Conservation (phyloP, 2,888 invertebrate species). For the Crocallis elinguaria region DNA sequence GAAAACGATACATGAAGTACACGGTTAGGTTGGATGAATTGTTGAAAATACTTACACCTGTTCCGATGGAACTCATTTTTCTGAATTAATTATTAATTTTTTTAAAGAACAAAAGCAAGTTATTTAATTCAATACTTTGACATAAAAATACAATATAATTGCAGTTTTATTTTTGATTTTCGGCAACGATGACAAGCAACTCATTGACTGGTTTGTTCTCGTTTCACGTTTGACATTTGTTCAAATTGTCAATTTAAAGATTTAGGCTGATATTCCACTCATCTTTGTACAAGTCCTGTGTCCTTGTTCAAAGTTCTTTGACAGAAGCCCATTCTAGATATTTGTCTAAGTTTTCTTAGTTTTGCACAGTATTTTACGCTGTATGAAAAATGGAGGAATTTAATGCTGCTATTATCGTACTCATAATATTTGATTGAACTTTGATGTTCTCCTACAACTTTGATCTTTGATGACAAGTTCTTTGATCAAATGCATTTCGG, state of each 20-base stretch:
- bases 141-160: constrained; percentile 28
- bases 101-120: constrained; percentile 16
- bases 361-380: too few species aligned
- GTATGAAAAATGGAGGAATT: too few species aligned
- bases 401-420: too few species aligned
- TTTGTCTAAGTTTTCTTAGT: too few species aligned
- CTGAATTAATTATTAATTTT: constrained; percentile 32
- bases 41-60: constrained; percentile 89
- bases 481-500: too few species aligned
- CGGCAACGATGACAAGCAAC: constrained; percentile 64
- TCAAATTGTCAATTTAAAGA: background rate
- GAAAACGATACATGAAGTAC: background rate
- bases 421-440: too few species aligned
- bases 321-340: too few species aligned
- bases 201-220: constrained; percentile 14
- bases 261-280: too few species aligned
- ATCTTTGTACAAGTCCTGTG: too few species aligned
- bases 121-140: constrained; percentile 22
- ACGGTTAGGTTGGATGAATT: constrained; percentile 26
- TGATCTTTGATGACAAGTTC: too few species aligned
- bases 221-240: background rate
- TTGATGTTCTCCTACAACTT: too few species aligned
- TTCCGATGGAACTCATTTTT: constrained; percentile 97
- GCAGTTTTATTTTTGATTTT: constrained; percentile 43
- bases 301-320: too few species aligned